A percentile compares a stretch with the other conserved stretches of the same genome.
These are phyloP conservation scores for Pachyuromys duprasi DNA, from an alignment of 2,797 vertebrate species.

Conservation along the genomic window DNA sequence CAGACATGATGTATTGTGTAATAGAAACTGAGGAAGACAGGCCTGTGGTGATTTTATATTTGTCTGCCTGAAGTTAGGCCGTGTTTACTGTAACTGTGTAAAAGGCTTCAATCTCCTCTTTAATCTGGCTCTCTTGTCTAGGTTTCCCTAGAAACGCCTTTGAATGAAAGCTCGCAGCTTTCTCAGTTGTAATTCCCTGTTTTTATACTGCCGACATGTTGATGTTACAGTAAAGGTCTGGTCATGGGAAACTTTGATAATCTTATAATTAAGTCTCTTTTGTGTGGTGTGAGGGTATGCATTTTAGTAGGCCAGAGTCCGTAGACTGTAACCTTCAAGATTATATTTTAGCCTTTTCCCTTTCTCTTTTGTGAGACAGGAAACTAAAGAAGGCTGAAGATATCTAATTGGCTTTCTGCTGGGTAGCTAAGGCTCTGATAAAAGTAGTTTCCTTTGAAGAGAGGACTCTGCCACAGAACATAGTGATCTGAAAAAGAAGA, in stretches of 20 bases:
- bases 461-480: background rate
- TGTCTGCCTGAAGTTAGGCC: background rate
- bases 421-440: background rate
- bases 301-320: background rate
- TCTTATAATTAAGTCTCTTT: background rate
- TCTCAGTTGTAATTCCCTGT: background rate
- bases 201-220: background rate
- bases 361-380: background rate
- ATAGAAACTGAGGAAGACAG: background rate
- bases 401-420: background rate
- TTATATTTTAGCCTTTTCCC: background rate
- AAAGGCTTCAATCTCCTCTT: constrained; percentile 27
- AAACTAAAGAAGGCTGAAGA: background rate
- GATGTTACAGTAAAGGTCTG: background rate
- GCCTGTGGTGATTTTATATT: background rate
- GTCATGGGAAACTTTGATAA: background rate
- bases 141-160: constrained; percentile 36
- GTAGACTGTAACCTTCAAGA: background rate
- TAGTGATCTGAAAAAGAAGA: background rate
- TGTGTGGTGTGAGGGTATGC: background rate
- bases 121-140: constrained; percentile 1
- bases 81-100: background rate
- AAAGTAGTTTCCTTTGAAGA: background rate
- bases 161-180: constrained; percentile 1
- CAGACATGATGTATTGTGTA: background rate